Evolutionary conservation across 92 coral and sea anemone genomes (phyloP).

Genomic region (Epizoanthus illoricatus): DNA sequence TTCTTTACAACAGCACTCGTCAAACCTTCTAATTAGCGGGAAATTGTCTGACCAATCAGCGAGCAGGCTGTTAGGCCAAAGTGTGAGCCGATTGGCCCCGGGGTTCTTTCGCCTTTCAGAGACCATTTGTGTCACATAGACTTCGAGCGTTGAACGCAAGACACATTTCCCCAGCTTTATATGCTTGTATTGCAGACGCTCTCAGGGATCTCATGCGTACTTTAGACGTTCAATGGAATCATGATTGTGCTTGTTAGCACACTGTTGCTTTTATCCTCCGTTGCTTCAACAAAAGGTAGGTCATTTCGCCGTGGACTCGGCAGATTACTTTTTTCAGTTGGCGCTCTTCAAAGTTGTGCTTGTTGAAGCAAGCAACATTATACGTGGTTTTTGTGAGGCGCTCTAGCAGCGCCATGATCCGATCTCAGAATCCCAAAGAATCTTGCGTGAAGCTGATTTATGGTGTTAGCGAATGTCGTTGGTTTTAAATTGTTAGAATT

Average conservation of each 20-base stretch:
- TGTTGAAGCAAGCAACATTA: constrained; percentile 24
- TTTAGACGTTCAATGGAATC: constrained; percentile 57
- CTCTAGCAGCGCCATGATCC: background rate
- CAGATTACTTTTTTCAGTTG: constrained; percentile 42
- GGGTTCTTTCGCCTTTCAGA: constrained; percentile 67
- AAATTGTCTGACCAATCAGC: constrained; percentile 71
- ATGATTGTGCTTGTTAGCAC: constrained; percentile 94
- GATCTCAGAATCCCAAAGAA: constrained; percentile 5
- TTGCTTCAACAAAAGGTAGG: constrained; percentile 70
- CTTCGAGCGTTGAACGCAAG: constrained; percentile 59
- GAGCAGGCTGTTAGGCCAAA: constrained; percentile 61
- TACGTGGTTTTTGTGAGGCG: constrained; percentile 21
- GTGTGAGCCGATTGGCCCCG: constrained; percentile 92
- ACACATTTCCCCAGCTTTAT: constrained; percentile 65
- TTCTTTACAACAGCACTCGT: constrained; percentile 88
- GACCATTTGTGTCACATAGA: constrained; percentile 68
- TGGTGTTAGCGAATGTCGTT: constrained; percentile 63
- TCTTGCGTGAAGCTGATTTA: constrained; percentile 32
- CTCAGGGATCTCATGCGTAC: constrained; percentile 70
- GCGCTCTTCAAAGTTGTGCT: constrained; percentile 41
- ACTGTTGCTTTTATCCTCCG: constrained; percentile 63
- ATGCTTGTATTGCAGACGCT: constrained; percentile 72
- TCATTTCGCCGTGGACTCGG: constrained; percentile 14
- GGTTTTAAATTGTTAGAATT: constrained; percentile 91
- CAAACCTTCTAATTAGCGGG: constrained; percentile 74